Evolutionary conservation across 2,113 vertebrate genomes (phyloP), one percentile per base, ranked within the genome.

Genomic region (Microcebus ravelobensis): DNA sequence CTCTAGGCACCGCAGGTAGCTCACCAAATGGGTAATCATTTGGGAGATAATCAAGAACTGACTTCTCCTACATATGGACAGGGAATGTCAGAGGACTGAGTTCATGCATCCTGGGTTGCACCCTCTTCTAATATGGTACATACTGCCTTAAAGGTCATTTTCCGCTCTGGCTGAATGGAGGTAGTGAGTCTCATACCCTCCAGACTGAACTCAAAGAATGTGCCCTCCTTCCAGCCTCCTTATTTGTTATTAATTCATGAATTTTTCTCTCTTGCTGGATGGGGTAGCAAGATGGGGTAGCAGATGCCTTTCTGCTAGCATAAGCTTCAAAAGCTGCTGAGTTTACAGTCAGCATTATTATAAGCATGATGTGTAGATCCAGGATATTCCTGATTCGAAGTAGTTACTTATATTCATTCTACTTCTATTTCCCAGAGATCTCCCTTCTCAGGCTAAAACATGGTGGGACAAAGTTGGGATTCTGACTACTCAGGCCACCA

Each of bases 191-290:
- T 74, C 80, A 59, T 34, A 61, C 52, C 25, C 36, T 96, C n/a
- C 57, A 91, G 48, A 84, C 29, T 6, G 8, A 87, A 95, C 39
- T 61, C 36, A 74, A 23, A 97, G 34, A 63, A 83, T 68, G 73
- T 63, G 29, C n/a, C 5, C 20, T 87, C 68, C 65, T 86, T 92
- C 20, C 8, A 39, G 34, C 6, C 63, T 96, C 73, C 73, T 95
- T 95, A 55, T 42, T 96, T 82, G 27, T 84, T 90, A 71, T 27
- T 65, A 83, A 65, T 91, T 95, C 74, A 90, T 45, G 6, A 57
- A 67, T 87, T 87, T 86, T 70, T 85, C 52, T 96, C 50, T 92
- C 67, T 94, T 86, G 29, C 31, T 80, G 17, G 20, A 61, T 92
- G 70, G 50, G 50, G n/a, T 87, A 48, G 18, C 36, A 45, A 45